Evolutionary conservation across 2,888 invertebrate genomes (phyloP).

Genomic region (Rhagium mordax): DNA sequence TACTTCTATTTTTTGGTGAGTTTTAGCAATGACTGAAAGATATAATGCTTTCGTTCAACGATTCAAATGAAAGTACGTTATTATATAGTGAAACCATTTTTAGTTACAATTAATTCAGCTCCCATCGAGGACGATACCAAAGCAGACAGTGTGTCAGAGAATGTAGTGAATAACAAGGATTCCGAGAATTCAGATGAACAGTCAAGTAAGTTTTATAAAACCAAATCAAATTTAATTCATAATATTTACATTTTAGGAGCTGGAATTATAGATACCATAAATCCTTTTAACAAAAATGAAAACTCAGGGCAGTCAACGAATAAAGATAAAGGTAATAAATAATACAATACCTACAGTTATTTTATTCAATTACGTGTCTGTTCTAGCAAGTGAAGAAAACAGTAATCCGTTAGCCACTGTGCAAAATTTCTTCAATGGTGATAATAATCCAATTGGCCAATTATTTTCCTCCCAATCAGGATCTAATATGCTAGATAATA

Average conservation of each 20-base stretch:
- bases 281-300: constrained; percentile 7
- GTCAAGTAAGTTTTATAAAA: not conserved
- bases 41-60: too few species aligned
- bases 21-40: too few species aligned
- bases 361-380: not conserved
- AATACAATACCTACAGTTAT: too few species aligned
- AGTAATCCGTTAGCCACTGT: constrained; percentile 5
- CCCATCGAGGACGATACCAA: not conserved
- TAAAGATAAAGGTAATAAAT: constrained; percentile 15
- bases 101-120: not conserved
- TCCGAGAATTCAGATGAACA: too few species aligned
- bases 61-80: too few species aligned
- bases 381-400: not conserved
- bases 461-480: constrained; percentile 5
- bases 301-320: not conserved
- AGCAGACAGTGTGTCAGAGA: not conserved
- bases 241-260: constrained; percentile 9
- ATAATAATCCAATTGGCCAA: constrained; percentile 6
- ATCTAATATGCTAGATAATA: constrained; percentile 6
- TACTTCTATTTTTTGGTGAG: constrained; percentile 16
- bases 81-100: not conserved
- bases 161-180: too few species aligned
- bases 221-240: not conserved
- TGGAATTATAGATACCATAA: constrained; percentile 15
- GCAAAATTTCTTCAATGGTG: constrained; percentile 11